Conservation (phyloP, 2,888 invertebrate genomes). For the Mythimna impura region DNA sequence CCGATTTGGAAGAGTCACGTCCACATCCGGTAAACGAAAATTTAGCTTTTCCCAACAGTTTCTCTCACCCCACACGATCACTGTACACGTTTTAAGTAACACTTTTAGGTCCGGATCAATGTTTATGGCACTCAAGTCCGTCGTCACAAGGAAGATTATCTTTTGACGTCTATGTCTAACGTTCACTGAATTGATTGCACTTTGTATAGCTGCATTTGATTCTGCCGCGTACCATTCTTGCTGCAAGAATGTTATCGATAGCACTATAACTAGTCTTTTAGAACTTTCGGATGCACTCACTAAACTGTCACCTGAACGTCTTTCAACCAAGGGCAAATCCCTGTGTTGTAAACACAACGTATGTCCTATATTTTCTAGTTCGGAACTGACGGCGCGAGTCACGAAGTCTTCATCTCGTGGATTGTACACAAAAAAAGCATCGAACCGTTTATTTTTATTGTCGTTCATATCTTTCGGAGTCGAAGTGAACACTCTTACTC, state of each 20-base stretch:
- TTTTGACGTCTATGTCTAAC: constrained; percentile 91
- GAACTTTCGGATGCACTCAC: constrained; percentile 91
- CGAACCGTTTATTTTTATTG: constrained; percentile 93
- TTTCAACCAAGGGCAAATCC: constrained; percentile 91
- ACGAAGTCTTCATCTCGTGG: constrained; percentile 94
- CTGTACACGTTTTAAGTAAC: constrained; percentile 93
- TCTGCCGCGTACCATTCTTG: constrained; percentile 96
- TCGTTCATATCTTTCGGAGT: constrained; percentile 89
- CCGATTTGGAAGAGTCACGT: constrained; percentile 90
- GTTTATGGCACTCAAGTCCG: constrained; percentile 91
- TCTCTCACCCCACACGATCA: constrained; percentile 95
- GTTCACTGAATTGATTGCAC: constrained; percentile 92
- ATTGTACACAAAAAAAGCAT: constrained; percentile 97
- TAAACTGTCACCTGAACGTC: constrained; percentile 89
- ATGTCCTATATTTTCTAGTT: constrained; percentile 92
- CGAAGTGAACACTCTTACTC: constrained; percentile 93
- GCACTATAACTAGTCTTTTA: constrained; percentile 94
- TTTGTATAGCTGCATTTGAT: constrained; percentile 94
- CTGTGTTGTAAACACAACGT: constrained; percentile 93
- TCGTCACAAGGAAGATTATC: constrained; percentile 89
- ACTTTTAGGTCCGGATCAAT: constrained; percentile 94
- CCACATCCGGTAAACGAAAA: constrained; percentile 95
- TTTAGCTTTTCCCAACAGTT: constrained; percentile 97
- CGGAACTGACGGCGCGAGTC: constrained; percentile 92
- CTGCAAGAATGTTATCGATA: constrained; percentile 95